phyloP scores from a whole-genome alignment of 2,113 vertebrate genomes.

The Prochilodus magdalenae region DNA sequence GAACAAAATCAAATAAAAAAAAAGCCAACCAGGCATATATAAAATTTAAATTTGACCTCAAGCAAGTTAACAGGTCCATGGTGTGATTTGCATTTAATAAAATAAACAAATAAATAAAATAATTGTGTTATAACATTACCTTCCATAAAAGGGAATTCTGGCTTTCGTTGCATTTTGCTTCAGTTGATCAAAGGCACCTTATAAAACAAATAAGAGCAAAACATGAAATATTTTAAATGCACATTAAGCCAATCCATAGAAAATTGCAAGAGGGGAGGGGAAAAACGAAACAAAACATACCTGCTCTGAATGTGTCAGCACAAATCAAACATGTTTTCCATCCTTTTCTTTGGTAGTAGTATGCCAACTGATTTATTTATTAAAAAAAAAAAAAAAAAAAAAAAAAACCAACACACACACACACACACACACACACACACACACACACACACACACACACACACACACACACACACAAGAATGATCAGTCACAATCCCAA shows the following conservation, averaged over 20 bases:
- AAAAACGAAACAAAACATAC: conserved; percentile 74
- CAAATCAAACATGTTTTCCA: conserved; percentile 99
- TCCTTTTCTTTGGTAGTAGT: conserved; percentile 98
- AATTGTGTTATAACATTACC: conserved; percentile 73
- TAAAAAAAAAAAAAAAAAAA: conserved; percentile 55
- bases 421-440: too few relatives aligned
- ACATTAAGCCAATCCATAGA: too few relatives aligned
- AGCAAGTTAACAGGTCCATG: too few relatives aligned
- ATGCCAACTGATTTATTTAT: conserved; percentile 93
- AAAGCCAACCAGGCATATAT: too few relatives aligned
- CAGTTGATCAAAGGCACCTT: conserved; percentile 97
- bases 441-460: too few relatives aligned
- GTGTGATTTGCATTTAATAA: too few relatives aligned
- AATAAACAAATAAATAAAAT: too few relatives aligned
- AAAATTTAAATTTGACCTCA: too few relatives aligned
- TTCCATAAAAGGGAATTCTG: conserved; percentile 98
- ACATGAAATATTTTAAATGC: background rate
- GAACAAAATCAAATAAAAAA: too few relatives aligned
- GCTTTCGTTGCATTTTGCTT: conserved; percentile 99
- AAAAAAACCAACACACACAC: too few relatives aligned
- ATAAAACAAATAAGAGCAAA: conserved; percentile 32
- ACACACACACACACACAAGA: too few relatives aligned
- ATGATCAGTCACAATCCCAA: background rate
- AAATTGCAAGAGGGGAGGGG: background rate
- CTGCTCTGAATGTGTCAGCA: conserved; percentile 98